Conservation (phyloP, 2,888 invertebrate genomes). For the Leucophenga maculata region DNA sequence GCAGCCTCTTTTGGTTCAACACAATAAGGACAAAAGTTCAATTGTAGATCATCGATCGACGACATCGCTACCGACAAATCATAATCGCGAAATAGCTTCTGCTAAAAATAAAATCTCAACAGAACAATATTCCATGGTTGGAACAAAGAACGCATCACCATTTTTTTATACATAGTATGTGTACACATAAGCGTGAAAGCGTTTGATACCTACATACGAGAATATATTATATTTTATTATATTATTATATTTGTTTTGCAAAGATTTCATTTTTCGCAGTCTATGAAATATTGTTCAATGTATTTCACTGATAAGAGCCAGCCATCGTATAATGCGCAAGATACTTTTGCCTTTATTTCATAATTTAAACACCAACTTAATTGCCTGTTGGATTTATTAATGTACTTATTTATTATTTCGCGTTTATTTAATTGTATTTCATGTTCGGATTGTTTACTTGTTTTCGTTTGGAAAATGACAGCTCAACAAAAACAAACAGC, state of each 20-base stretch:
- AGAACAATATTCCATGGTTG: conserved; percentile 14
- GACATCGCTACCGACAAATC: conserved; percentile 29
- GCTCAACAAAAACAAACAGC: conserved; percentile 47
- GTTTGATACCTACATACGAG: no score
- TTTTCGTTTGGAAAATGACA: conserved; percentile 55
- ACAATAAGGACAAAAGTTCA: conserved; percentile 67
- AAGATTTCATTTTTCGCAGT: no score
- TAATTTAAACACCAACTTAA: conserved; percentile 11
- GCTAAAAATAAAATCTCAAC: conserved; percentile 8
- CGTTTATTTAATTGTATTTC: conserved; percentile 15
- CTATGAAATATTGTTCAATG: no score
- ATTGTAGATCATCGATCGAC: conserved; percentile 42
- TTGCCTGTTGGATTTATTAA: conserved; percentile 9
- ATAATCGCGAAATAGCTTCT: conserved; percentile 8
- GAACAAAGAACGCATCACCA: conserved; percentile 8
- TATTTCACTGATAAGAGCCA: conserved; percentile 1
- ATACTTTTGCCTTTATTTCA: conserved; percentile 9
- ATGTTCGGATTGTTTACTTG: conserved; percentile 48
- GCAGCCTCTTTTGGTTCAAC: conserved; percentile 45
- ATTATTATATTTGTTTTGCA: no score
- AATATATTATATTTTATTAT: no score
- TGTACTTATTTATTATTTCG: conserved; percentile 8
- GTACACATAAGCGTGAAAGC: no score
- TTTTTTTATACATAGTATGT: not conserved
- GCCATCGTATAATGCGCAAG: conserved; percentile 7